These are phyloP conservation scores for Megastigmus dorsalis DNA, from an alignment of 2,888 invertebrate species.

Conservation along the genomic window DNA sequence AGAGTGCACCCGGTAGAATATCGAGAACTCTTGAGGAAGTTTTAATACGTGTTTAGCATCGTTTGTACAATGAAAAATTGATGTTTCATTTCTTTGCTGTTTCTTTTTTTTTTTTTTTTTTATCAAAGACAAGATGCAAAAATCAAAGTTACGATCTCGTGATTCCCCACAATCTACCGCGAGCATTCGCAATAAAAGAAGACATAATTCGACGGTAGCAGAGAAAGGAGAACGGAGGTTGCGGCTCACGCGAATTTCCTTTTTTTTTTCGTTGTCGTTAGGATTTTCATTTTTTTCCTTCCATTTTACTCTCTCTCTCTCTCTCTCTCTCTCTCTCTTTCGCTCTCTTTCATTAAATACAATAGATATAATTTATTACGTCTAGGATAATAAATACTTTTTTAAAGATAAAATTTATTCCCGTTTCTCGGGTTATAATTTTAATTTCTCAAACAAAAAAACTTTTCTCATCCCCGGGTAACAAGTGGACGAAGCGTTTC, in stretches of 20 bases:
- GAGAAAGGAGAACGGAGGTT: conserved; percentile 53
- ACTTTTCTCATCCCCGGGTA: conserved; percentile 22
- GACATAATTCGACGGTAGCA: conserved; percentile 59
- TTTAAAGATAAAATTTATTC: conserved; percentile 47
- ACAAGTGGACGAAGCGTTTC: conserved; percentile 50
- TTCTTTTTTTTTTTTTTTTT: not conserved
- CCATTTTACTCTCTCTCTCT: conserved; percentile 1
- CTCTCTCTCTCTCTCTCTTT: not conserved
- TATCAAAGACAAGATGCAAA: conserved; percentile 7
- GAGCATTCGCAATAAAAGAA: conserved; percentile 59
- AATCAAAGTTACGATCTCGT: conserved; percentile 27
- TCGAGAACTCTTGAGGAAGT: conserved; percentile 43
- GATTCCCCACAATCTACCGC: conserved; percentile 50
- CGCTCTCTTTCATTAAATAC: conserved; percentile 32
- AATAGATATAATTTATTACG: conserved; percentile 49
- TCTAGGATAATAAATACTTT: conserved; percentile 54
- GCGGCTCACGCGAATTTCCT: conserved; percentile 14
- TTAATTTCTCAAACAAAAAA: conserved; percentile 31
- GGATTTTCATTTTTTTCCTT: conserved; percentile 35
- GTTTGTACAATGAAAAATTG: conserved; percentile 60
- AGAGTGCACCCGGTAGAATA: conserved; percentile 54
- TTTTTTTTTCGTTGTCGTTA: conserved; percentile 28
- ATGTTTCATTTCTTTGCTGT: conserved; percentile 41
- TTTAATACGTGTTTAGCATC: not conserved
- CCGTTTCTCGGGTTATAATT: conserved; percentile 35